A percentile compares a stretch with the other conserved stretches of the same genome.
Evolutionary conservation across 2,797 vertebrate genomes (phyloP).

Genomic region (Gymnoscopelus braueri): DNA sequence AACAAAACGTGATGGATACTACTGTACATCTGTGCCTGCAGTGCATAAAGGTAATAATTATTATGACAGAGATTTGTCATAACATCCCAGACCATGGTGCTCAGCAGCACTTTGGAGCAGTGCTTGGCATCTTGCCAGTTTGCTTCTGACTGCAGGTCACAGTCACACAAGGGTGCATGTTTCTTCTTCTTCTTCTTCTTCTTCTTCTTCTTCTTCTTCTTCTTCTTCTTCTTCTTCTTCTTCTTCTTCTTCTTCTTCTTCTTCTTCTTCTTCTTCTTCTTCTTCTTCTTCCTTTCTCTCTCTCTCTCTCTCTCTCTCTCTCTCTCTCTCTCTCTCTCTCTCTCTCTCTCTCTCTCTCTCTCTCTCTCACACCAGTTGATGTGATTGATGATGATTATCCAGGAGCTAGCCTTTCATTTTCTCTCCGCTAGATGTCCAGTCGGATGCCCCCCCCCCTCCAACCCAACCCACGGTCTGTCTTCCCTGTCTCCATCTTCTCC

Average conservation of each 20-base stretch:
- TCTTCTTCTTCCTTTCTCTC: not conserved
- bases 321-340: not conserved
- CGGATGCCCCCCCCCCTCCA: too few relatives aligned
- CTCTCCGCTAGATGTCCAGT: too few relatives aligned
- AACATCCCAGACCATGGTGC: not conserved
- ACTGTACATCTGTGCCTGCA: not conserved
- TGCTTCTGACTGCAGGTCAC: not conserved
- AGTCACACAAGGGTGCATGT: slow-evolving; percentile 34
- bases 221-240: too few relatives aligned
- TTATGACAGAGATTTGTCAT: slow-evolving; percentile 6
- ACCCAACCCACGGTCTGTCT: too few relatives aligned
- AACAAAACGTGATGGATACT: slow-evolving; percentile 36
- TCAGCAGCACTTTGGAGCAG: not conserved
- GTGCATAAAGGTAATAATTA: slow-evolving; percentile 25
- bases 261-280: slow-evolving; percentile 14
- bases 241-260: too few relatives aligned
- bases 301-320: not conserved
- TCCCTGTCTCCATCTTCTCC: not conserved
- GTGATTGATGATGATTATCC: too few relatives aligned
- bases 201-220: too few relatives aligned
- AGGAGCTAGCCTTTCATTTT: too few relatives aligned
- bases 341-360: not conserved
- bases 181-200: slow-evolving; percentile 11
- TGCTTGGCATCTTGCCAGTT: not conserved
- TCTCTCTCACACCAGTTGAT: too few relatives aligned